Base-by-base conservation (phyloP, 1,140 invertebrate genomes). In the Saccostrea echinata region DNA sequence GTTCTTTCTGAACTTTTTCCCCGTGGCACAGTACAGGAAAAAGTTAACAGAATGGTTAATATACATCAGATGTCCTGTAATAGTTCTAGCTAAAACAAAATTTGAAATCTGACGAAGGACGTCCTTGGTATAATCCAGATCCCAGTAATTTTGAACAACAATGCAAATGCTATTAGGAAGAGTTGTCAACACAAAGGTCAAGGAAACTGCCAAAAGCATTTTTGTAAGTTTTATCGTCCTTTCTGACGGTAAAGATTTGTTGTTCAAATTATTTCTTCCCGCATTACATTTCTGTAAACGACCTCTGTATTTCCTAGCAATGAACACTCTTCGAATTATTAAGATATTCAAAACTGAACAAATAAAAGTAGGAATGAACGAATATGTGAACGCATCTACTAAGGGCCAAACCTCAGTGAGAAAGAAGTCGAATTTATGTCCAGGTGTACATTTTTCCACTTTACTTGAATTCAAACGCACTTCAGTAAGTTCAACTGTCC, bases 21-120 rank as follows among this genome's bases (percentile, higher is more conserved):
- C 94, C 3, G 92, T 93, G 35, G 92, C 93, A 87, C 93, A 94
- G 91, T 95, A 95, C 9, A 95, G 88, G 83, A 94, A 93, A 88
- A 95, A 95, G 30, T 83, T 83, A 12, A 93, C 92, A 12, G 93
- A 93, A 88, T 95, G 94, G 88, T 95, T 95, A 1, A 93, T 80
- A 89, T 94, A 95, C 92, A 94, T 94, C 0, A 94, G 90, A 21
- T 94, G 81, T 82, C 92, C 90, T 0, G 91, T 87, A 13, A 94
- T 84, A 0, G 93, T 93, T 35, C 84, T 53, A 3, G 89, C 87
- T 30, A 94, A 88, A 88, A 82, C 43, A 84, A 84, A 43, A 51
- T 51, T 84, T n/a, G 84, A 83, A 35, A 91, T 71, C 6, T 85
- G 85, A 13, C 85, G 76, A 64, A 91, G 84, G 18, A 83, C 11